phyloP scores from a whole-genome alignment of 2,113 vertebrate species.

The Chamaea fasciata region DNA sequence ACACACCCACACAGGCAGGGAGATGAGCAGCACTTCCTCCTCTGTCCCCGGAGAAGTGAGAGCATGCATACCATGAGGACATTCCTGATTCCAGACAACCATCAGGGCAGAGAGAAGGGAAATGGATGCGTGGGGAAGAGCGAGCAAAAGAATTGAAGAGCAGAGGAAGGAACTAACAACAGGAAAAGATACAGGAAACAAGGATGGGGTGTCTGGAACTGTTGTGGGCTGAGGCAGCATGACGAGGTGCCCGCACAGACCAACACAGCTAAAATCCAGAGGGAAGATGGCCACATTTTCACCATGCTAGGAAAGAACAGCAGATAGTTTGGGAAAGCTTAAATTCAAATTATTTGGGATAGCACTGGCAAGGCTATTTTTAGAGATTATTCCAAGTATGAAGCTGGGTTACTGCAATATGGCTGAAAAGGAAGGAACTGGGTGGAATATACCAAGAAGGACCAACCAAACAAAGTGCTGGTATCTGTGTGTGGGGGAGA shows the following conservation, averaged over 20 bases:
- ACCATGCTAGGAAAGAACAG: not conserved
- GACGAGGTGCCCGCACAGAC: accelerated
- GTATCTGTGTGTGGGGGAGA: not conserved
- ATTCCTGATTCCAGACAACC: not conserved
- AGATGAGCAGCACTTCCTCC: not conserved
- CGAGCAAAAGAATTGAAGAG: not conserved
- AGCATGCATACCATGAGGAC: not conserved
- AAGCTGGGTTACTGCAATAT: not conserved
- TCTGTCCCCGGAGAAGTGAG: not conserved
- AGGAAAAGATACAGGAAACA: not conserved
- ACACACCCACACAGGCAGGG: accelerated
- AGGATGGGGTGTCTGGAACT: not conserved
- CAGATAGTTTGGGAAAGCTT: not conserved
- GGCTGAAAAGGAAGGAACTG: not conserved
- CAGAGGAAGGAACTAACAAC: not conserved
- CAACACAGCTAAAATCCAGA: not conserved
- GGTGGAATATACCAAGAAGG: not conserved
- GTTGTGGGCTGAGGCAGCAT: not conserved
- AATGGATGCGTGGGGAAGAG: not conserved
- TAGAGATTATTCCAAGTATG: not conserved
- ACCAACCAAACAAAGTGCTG: not conserved
- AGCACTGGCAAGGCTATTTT: not conserved
- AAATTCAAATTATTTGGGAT: not conserved
- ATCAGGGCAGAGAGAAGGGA: not conserved
- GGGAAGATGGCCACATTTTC: not conserved